Conservation (phyloP, 2,113 vertebrate species). For the Corythoichthys haematopterus region DNA sequence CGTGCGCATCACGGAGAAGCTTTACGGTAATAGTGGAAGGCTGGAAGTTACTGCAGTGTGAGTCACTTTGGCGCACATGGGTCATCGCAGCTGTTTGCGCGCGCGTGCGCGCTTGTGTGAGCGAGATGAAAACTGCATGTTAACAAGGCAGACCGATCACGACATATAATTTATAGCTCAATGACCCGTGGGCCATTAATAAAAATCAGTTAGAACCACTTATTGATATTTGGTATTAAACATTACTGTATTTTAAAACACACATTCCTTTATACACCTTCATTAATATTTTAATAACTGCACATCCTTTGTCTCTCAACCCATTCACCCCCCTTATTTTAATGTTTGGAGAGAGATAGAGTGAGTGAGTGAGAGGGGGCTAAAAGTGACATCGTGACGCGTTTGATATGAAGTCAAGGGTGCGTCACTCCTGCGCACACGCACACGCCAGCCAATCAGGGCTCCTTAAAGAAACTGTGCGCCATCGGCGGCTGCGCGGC, state of each 20-base stretch:
- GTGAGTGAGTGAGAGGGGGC: too few relatives aligned
- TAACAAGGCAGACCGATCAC: background rate
- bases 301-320: conserved; percentile 14
- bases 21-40: conserved; percentile 62
- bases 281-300: background rate
- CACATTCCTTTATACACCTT: too few relatives aligned
- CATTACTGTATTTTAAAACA: too few relatives aligned
- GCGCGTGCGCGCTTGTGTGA: background rate
- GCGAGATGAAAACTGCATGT: background rate
- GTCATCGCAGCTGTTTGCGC: conserved; percentile 61
- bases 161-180: background rate
- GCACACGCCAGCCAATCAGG: conserved; percentile 65
- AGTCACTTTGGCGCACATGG: conserved; percentile 80
- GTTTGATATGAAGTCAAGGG: conserved; percentile 69
- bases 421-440: conserved; percentile 80
- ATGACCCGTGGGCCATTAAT: too few relatives aligned
- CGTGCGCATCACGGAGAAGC: conserved; percentile 47
- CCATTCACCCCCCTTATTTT: conserved; percentile 20
- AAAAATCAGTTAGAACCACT: background rate
- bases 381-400: conserved; percentile 73
- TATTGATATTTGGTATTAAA: background rate
- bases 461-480: conserved; percentile 68
- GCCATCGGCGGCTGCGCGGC: conserved; percentile 6
- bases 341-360: conserved; percentile 5
- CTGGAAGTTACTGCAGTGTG: conserved; percentile 80